Conservation (phyloP, 1,140 invertebrate species). For the Drosophila sturtevanti region DNA sequence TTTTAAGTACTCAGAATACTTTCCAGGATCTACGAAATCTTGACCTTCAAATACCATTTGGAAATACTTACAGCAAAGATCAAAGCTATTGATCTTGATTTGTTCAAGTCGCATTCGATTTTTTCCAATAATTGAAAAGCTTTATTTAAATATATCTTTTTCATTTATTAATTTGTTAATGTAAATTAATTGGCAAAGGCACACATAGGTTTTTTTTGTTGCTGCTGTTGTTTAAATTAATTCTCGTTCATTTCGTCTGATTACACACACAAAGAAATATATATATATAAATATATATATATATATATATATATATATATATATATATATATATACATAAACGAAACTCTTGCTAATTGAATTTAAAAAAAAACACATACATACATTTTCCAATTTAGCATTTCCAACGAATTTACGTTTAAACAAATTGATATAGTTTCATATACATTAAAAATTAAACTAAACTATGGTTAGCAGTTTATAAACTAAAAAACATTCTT, state of each 20-base stretch:
- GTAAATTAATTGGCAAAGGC: conserved; percentile 76
- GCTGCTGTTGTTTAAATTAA: conserved; percentile 40
- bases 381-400: conserved; percentile 33
- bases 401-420: conserved; percentile 64
- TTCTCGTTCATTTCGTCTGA: conserved; percentile 25
- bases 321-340: neutral
- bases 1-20: too few species aligned
- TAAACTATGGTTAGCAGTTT: conserved; percentile 72
- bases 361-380: conserved; percentile 46
- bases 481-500: conserved; percentile 79
- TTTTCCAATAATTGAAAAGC: neutral
- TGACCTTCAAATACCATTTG: too few species aligned
- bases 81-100: too few species aligned
- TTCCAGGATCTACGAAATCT: too few species aligned
- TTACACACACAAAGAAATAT: conserved; percentile 1
- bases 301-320: neutral
- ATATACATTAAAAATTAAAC: conserved; percentile 64
- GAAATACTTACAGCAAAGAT: too few species aligned
- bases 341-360: conserved; percentile 29
- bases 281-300: too few species aligned
- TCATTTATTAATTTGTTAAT: conserved; percentile 75
- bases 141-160: conserved; percentile 56
- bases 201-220: conserved; percentile 54
- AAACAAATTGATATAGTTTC: conserved; percentile 62
- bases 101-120: too few species aligned